Conservation (phyloP, 2,113 vertebrate genomes). For the Phoxinus phoxinus region DNA sequence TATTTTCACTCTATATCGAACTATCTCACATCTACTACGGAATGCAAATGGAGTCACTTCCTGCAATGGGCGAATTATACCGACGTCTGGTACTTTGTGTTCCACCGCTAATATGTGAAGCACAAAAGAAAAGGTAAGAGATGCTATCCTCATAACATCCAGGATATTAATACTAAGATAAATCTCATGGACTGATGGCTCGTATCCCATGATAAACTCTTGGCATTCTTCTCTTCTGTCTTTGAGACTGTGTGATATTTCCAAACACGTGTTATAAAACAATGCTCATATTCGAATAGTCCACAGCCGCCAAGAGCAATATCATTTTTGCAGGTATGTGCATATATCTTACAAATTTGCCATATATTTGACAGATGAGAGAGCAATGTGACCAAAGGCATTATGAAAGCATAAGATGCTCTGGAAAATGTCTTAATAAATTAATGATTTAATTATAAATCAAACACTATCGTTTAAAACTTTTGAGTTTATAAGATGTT, state of each 20-base stretch:
- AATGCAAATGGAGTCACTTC: conserved; percentile 11
- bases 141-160: conserved; percentile 18
- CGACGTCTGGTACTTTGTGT: not conserved
- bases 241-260: conserved; percentile 37
- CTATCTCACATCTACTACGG: not conserved
- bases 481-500: too few species aligned
- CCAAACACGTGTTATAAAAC: not conserved
- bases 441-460: not conserved
- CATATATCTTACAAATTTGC: not conserved
- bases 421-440: not conserved
- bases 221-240: conserved; percentile 10
- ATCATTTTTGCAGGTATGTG: not conserved
- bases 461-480: not conserved
- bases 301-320: not conserved
- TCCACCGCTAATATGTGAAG: conserved; percentile 2
- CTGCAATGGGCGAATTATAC: not conserved
- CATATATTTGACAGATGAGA: not conserved
- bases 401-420: not conserved
- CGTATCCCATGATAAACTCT: conserved; percentile 16
- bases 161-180: conserved; percentile 40
- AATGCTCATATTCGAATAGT: not conserved
- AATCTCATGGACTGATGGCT: conserved; percentile 24
- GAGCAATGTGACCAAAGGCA: not conserved
- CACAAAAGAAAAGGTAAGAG: conserved; percentile 21
- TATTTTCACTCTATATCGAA: not conserved